Percentiles rank a stretch among this genome's conserved stretches.
Evolutionary conservation across 2,888 invertebrate species (phyloP).

Genomic region (Drosophila stalkeri): DNA sequence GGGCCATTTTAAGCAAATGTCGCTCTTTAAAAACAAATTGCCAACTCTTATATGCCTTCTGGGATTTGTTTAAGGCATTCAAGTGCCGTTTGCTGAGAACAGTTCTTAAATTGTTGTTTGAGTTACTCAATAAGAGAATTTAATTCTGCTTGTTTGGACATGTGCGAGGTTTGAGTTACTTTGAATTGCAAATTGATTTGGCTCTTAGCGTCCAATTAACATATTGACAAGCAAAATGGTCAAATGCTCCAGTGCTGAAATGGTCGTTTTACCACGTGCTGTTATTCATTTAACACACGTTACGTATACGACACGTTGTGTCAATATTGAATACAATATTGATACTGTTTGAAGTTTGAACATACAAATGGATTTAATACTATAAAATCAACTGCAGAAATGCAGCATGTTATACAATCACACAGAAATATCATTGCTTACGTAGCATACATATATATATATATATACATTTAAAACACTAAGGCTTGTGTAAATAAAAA

Average conservation of each 20-base stretch:
- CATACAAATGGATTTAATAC: background rate
- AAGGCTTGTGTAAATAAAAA: background rate
- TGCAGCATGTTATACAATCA: background rate
- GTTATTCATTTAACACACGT: conserved; percentile 17
- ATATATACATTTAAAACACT: background rate
- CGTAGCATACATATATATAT: background rate
- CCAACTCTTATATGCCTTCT: conserved; percentile 15
- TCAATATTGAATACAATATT: conserved; percentile 20
- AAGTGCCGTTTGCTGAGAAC: conserved; percentile 16
- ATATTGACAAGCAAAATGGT: conserved; percentile 34
- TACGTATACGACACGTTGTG: conserved; percentile 43
- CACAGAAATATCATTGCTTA: background rate
- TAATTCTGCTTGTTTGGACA: conserved; percentile 1
- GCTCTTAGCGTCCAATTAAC: conserved; percentile 31
- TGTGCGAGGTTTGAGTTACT: conserved; percentile 15
- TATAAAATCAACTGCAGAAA: background rate
- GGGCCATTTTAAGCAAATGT: conserved; percentile 49
- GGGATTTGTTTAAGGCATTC: conserved; percentile 36
- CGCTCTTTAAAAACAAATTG: conserved; percentile 45
- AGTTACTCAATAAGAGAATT: background rate
- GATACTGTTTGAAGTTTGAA: background rate
- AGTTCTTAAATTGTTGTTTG: conserved; percentile 22
- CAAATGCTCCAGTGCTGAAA: background rate
- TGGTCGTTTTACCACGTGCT: conserved; percentile 26
- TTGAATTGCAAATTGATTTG: conserved; percentile 24